Percentiles rank a stretch among this genome's conserved stretches.
Conservation (phyloP, 2,888 invertebrate genomes). For the Actias luna region DNA sequence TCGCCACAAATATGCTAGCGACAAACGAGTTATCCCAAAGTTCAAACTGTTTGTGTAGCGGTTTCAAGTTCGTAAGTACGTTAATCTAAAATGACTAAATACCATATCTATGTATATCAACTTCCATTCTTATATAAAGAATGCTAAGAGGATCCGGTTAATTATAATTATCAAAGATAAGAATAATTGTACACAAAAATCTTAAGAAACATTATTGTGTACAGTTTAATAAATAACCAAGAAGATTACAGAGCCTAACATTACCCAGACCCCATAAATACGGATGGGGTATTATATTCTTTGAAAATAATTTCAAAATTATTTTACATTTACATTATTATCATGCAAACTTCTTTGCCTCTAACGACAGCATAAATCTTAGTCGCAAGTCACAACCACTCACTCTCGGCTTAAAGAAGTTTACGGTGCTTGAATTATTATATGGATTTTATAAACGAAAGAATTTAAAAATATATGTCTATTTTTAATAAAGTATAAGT, state of each 20-base stretch:
- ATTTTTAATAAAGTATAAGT: neutral
- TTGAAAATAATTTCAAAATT: neutral
- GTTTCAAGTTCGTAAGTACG: too few species aligned
- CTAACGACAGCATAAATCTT: conserved; percentile 7
- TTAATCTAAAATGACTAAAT: too few species aligned
- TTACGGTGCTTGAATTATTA: conserved; percentile 1
- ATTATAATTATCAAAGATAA: too few species aligned
- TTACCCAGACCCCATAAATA: neutral
- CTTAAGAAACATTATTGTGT: too few species aligned
- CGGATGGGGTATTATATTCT: neutral
- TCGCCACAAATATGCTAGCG: neutral
- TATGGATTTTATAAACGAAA: neutral
- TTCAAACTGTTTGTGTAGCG: neutral
- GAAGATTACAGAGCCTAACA: neutral
- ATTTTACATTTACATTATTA: neutral
- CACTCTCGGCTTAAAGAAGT: conserved; percentile 1
- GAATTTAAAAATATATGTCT: neutral
- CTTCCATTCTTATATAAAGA: too few species aligned
- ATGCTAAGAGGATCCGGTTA: too few species aligned
- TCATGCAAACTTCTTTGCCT: neutral
- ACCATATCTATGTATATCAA: too few species aligned
- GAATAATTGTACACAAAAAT: too few species aligned
- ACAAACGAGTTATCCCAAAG: neutral
- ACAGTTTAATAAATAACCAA: neutral
- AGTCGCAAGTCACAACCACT: neutral